Evolutionary conservation across 2,888 invertebrate genomes (phyloP).

Genomic region (Mamestra brassicae): DNA sequence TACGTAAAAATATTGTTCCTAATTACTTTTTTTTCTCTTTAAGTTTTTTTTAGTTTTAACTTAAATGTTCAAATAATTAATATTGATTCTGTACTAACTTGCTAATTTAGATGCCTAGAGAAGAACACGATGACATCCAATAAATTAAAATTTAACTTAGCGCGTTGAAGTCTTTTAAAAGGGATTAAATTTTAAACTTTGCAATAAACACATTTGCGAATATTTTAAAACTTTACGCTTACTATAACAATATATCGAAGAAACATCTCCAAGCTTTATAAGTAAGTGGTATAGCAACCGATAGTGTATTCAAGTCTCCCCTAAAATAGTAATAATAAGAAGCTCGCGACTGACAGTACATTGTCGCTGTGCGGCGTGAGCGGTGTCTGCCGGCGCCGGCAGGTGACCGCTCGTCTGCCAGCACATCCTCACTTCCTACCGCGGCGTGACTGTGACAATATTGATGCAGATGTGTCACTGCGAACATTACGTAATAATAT

Average conservation of each 20-base stretch:
- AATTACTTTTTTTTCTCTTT: background rate
- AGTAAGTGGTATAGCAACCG: constrained; percentile 6
- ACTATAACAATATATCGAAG: background rate
- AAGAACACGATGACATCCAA: background rate
- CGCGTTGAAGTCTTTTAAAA: constrained; percentile 89
- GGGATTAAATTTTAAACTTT: constrained; percentile 68
- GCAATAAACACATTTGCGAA: constrained; percentile 14
- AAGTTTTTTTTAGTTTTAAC: background rate
- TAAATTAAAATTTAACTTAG: constrained; percentile 22
- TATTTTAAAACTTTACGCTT: constrained; percentile 7
- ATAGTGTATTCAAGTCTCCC: constrained; percentile 9
- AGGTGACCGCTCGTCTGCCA: constrained; percentile 78
- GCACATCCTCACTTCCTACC: constrained; percentile 77
- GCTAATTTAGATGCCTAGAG: background rate
- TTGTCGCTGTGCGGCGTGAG: constrained; percentile 26
- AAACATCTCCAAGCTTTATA: background rate
- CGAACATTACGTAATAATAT: constrained; percentile 85
- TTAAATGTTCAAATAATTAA: background rate
- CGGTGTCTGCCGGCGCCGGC: constrained; percentile 54
- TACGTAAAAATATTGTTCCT: background rate
- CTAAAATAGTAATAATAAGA: constrained; percentile 24
- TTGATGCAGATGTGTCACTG: constrained; percentile 86
- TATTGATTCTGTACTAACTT: background rate
- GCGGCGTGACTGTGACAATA: constrained; percentile 87
- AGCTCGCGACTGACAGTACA: constrained; percentile 12